Evolutionary conservation across 2,113 vertebrate genomes (phyloP).

Genomic region (Vanacampus margaritifer): DNA sequence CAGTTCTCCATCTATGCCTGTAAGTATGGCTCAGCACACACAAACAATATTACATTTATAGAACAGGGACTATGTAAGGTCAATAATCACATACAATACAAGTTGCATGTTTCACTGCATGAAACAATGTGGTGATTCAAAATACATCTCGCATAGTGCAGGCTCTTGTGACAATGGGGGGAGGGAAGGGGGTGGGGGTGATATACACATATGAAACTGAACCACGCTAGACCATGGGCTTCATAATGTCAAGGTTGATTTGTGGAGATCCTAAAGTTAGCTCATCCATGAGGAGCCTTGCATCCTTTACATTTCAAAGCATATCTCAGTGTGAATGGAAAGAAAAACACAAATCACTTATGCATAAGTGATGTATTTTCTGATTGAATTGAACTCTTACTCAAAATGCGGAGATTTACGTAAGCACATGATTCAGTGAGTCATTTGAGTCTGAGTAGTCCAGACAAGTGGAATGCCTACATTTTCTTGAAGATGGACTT

Average conservation of each 20-base stretch:
- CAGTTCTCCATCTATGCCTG: neutral
- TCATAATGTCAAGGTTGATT: slow-evolving; percentile 45
- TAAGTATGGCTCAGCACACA: slow-evolving; percentile 1
- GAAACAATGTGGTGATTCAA: slow-evolving; percentile 20
- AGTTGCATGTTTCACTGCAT: slow-evolving; percentile 18
- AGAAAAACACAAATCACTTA: slow-evolving; percentile 33
- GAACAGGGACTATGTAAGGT: neutral
- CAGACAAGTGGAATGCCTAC: neutral
- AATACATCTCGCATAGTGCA: slow-evolving; percentile 7
- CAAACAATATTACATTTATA: neutral
- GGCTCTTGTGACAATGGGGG: slow-evolving; percentile 1
- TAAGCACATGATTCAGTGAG: neutral
- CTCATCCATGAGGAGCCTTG: slow-evolving; percentile 36
- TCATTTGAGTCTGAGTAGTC: neutral
- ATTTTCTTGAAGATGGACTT: neutral
- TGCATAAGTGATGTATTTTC: slow-evolving; percentile 33
- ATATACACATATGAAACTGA: slow-evolving; percentile 9
- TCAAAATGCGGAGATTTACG: slow-evolving; percentile 21
- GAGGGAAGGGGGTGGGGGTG: no score
- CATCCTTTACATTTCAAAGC: slow-evolving; percentile 36
- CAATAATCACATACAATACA: neutral
- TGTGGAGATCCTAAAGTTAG: slow-evolving; percentile 48
- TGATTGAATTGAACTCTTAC: slow-evolving; percentile 10
- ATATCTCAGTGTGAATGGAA: slow-evolving; percentile 30
- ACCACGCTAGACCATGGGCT: slow-evolving; percentile 17